phyloP scores from a whole-genome alignment of 2,888 invertebrate genomes.

The Blastobasis adustella region DNA sequence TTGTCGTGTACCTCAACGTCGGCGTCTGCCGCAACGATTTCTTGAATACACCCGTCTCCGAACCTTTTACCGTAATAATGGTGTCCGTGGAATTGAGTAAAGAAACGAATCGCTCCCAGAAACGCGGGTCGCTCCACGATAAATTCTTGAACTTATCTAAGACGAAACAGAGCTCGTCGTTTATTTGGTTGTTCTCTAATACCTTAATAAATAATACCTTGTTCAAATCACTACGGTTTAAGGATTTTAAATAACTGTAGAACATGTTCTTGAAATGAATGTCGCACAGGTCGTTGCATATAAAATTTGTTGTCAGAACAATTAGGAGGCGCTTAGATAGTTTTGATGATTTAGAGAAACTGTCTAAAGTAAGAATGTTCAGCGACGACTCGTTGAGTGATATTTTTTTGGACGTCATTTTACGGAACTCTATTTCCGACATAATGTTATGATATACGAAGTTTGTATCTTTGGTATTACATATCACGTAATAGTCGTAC shows the following conservation, averaged over 20 bases:
- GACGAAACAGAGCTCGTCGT: slow-evolving; percentile 59
- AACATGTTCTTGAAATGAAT: slow-evolving; percentile 68
- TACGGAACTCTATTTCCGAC: slow-evolving; percentile 81
- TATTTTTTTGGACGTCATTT: slow-evolving; percentile 83
- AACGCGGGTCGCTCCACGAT: slow-evolving; percentile 85
- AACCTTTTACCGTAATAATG: slow-evolving; percentile 64
- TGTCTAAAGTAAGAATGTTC: slow-evolving; percentile 75
- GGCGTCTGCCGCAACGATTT: slow-evolving; percentile 65
- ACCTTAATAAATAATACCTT: slow-evolving; percentile 66
- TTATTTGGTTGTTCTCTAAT: slow-evolving; percentile 64
- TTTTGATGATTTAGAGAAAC: slow-evolving; percentile 64
- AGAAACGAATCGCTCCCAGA: slow-evolving; percentile 89
- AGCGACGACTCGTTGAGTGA: slow-evolving; percentile 78
- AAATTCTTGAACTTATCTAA: slow-evolving; percentile 77
- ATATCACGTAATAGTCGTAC: slow-evolving; percentile 92
- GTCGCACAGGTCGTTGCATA: slow-evolving; percentile 63
- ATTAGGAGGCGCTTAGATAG: slow-evolving; percentile 70
- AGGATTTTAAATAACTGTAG: slow-evolving; percentile 63
- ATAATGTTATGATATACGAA: slow-evolving; percentile 79
- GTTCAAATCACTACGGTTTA: slow-evolving; percentile 62
- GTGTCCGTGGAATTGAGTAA: slow-evolving; percentile 82
- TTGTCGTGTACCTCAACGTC: slow-evolving; percentile 73
- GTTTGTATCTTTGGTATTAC: slow-evolving; percentile 87
- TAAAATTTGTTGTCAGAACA: slow-evolving; percentile 76
- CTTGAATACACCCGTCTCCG: slow-evolving; percentile 68